phyloP scores from a whole-genome alignment of 2,113 vertebrate species.

The Mormyrus lacerda region DNA sequence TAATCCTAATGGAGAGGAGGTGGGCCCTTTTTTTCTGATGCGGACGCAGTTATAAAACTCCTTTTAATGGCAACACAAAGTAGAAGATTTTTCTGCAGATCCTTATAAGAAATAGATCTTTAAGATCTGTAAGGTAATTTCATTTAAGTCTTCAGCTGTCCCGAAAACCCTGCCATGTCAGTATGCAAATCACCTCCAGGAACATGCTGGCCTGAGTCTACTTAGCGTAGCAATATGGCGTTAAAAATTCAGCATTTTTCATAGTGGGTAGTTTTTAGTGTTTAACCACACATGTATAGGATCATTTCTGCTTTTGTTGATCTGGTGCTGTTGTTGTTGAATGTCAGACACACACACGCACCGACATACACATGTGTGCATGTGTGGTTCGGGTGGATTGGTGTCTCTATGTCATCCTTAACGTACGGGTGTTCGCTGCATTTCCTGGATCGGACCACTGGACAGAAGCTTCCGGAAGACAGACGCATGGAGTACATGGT shows the following conservation, averaged over 20 bases:
- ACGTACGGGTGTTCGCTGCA: not conserved
- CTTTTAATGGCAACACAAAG: conserved; percentile 65
- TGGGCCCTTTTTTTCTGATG: not conserved
- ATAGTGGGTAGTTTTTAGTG: not conserved
- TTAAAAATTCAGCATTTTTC: not conserved
- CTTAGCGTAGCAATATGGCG: not conserved
- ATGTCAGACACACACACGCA: not conserved
- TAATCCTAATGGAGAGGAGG: conserved; percentile 47
- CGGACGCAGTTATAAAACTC: not conserved
- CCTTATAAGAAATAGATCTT: conserved; percentile 56
- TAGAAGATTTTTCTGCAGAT: conserved; percentile 72
- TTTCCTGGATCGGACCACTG: not conserved
- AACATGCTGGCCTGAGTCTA: not conserved
- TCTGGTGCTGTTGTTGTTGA: not conserved
- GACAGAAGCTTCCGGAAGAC: not conserved
- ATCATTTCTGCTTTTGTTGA: not conserved
- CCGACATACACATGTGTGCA: not conserved
- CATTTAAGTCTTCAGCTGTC: conserved; percentile 43
- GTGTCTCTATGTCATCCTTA: not conserved
- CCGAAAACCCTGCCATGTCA: conserved; percentile 36
- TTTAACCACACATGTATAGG: not conserved
- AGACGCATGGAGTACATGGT: not conserved
- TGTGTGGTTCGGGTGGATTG: not conserved
- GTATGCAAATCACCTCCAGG: not conserved
- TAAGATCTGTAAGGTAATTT: conserved; percentile 33